These are phyloP conservation scores for Drosophila kohkoa DNA, from an alignment of 1,140 invertebrate species.

Conservation along the genomic window DNA sequence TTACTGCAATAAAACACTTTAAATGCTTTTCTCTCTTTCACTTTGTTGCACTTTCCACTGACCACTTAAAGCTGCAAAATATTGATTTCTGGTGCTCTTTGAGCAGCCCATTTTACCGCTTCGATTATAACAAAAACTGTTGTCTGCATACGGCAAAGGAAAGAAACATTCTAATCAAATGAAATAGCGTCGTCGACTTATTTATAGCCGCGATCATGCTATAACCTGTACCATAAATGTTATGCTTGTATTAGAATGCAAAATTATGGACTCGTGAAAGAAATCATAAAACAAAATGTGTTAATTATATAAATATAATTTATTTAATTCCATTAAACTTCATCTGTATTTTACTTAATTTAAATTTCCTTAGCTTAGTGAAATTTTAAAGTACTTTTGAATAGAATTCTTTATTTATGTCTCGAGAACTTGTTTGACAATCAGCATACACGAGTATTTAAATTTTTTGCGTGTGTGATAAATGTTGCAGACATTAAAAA, in stretches of 20 bases:
- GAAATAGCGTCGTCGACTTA: not conserved
- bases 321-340: no score
- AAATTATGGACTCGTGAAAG: no score
- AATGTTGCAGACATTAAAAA: no score
- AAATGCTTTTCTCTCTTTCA: not conserved
- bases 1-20: not conserved
- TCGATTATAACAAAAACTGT: not conserved
- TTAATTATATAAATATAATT: no score
- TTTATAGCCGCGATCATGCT: not conserved
- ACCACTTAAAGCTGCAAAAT: conserved; percentile 11
- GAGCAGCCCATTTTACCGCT: not conserved
- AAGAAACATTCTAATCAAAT: not conserved
- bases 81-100: conserved; percentile 12
- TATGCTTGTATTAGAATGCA: not conserved
- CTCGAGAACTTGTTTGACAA: no score
- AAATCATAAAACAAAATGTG: no score
- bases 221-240: not conserved
- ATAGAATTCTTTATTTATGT: no score
- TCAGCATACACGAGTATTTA: no score
- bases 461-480: no score
- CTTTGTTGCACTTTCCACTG: not conserved
- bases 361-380: no score
- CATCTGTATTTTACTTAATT: no score
- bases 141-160: not conserved
- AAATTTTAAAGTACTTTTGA: no score